Conservation (phyloP, 2,888 invertebrate genomes). For the Patella pellucida region DNA sequence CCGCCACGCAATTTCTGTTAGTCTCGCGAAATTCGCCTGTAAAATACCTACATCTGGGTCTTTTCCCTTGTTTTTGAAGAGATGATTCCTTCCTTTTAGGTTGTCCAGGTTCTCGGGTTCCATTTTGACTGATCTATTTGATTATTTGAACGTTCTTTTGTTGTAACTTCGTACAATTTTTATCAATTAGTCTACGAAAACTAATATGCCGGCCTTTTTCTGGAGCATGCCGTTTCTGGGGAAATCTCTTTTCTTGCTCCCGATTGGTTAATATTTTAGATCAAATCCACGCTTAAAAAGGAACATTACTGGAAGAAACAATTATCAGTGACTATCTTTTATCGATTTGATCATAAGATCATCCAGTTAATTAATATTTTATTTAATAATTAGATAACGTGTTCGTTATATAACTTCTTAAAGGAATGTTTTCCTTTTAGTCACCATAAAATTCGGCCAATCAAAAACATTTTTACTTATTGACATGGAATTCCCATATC, state of each 20-base stretch:
- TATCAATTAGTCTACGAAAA: not conserved
- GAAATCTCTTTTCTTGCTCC: not conserved
- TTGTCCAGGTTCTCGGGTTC: not conserved
- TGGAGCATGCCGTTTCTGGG: not conserved
- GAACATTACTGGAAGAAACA: too few relatives aligned
- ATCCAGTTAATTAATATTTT: too few relatives aligned
- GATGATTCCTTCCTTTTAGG: slow-evolving; percentile 57
- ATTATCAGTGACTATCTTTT: too few relatives aligned
- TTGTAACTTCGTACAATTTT: too few relatives aligned
- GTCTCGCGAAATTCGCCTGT: not conserved
- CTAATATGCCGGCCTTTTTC: not conserved
- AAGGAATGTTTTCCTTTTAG: too few relatives aligned
- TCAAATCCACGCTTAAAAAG: too few relatives aligned
- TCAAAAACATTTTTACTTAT: too few relatives aligned
- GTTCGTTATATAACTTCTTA: too few relatives aligned
- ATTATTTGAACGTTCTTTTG: not conserved
- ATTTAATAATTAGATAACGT: too few relatives aligned
- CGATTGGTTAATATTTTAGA: slow-evolving; percentile 4
- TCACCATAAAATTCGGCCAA: too few relatives aligned
- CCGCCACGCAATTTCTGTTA: not conserved
- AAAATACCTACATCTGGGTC: slow-evolving; percentile 91
- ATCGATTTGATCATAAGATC: too few relatives aligned
- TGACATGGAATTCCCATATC: too few relatives aligned
- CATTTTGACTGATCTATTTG: not conserved
- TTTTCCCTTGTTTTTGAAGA: slow-evolving; percentile 95